phyloP scores from a whole-genome alignment of 2,888 invertebrate species.

The Caenorhabditis becei region DNA sequence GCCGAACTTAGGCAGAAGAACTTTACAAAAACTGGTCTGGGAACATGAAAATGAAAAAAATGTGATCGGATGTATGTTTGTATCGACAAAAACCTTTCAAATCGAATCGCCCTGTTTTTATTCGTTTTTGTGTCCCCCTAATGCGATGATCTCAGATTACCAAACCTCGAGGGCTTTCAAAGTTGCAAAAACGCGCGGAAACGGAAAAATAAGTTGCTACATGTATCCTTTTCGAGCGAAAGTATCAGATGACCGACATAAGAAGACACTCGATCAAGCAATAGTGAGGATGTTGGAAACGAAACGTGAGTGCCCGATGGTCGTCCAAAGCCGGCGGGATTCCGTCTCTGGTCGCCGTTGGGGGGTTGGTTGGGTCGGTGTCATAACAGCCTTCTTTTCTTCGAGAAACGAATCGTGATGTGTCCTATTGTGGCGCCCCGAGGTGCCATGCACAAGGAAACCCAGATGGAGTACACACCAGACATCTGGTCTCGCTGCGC shows the following conservation, averaged over 20 bases:
- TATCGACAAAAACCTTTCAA: neutral
- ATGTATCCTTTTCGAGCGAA: slow-evolving; percentile 31
- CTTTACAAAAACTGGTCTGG: slow-evolving; percentile 13
- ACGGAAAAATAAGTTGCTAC: slow-evolving; percentile 27
- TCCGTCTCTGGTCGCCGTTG: slow-evolving; percentile 2
- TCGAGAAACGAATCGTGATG: slow-evolving; percentile 35
- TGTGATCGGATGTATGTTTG: neutral
- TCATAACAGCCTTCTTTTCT: slow-evolving; percentile 37
- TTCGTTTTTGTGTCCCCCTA: neutral
- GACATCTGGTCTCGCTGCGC: slow-evolving; percentile 51
- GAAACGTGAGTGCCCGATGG: slow-evolving; percentile 9
- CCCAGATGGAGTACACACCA: slow-evolving; percentile 30
- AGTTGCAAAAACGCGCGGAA: slow-evolving; percentile 13
- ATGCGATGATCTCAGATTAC: slow-evolving; percentile 49
- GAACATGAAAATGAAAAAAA: neutral
- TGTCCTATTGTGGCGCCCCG: slow-evolving; percentile 40
- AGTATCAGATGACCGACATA: slow-evolving; percentile 47
- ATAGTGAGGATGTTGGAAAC: slow-evolving; percentile 22
- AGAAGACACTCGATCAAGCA: slow-evolving; percentile 34
- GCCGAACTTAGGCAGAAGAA: slow-evolving; percentile 18
- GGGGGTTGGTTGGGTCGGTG: slow-evolving; percentile 17
- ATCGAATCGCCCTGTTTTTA: neutral
- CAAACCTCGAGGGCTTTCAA: neutral
- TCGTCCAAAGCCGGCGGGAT: slow-evolving; percentile 29
- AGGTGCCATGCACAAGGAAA: slow-evolving; percentile 30